Percentiles rank a stretch among this genome's conserved stretches.
Conservation (phyloP, 2,888 invertebrate species). For the Vanessa cardui region DNA sequence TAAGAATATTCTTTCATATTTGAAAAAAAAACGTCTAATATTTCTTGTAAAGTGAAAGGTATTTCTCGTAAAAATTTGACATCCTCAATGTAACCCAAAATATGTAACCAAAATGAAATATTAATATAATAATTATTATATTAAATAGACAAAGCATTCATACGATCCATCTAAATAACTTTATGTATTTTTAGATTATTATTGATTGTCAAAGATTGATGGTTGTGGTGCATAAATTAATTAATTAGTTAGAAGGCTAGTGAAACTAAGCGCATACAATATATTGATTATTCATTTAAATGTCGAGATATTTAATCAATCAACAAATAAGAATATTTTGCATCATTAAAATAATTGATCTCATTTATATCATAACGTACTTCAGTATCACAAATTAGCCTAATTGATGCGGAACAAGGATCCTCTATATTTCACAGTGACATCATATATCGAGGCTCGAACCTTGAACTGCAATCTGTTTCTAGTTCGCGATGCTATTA, state of each 20-base stretch:
- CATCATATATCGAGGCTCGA: slow-evolving; percentile 49
- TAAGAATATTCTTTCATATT: too few relatives aligned
- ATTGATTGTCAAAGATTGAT: too few relatives aligned
- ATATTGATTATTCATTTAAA: background rate
- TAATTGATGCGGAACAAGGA: slow-evolving; percentile 47
- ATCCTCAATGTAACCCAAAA: too few relatives aligned
- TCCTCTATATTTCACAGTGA: slow-evolving; percentile 50
- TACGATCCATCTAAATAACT: background rate
- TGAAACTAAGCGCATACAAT: background rate
- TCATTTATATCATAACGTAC: slow-evolving; percentile 8
- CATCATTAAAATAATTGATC: background rate
- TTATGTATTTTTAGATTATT: background rate
- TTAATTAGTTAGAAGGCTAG: background rate
- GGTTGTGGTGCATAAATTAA: background rate
- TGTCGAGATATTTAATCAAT: background rate
- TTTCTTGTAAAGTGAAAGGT: too few relatives aligned
- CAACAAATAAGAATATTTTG: background rate
- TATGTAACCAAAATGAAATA: background rate
- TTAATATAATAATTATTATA: too few relatives aligned
- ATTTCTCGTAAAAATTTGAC: too few relatives aligned
- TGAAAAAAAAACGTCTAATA: too few relatives aligned
- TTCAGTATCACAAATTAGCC: slow-evolving; percentile 24
- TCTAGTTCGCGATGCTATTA: slow-evolving; percentile 36
- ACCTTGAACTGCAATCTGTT: slow-evolving; percentile 52
- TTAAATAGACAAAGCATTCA: background rate